phyloP scores from a whole-genome alignment of 30 jellyfish, hydroid and myxozoan species.

The Mastigias papua region DNA sequence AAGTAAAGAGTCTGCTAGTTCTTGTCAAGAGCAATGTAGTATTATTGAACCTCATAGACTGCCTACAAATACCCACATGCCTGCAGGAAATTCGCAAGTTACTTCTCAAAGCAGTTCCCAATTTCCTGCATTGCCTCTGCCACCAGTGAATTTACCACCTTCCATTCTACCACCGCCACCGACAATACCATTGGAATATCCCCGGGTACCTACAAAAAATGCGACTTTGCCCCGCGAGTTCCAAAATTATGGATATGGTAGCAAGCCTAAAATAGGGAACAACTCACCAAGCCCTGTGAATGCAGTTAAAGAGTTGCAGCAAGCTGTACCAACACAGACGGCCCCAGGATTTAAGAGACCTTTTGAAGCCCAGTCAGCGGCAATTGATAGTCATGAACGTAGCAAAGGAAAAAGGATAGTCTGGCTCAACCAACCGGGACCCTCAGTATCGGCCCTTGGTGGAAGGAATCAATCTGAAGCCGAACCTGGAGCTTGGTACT shows the following conservation, averaged over 20 bases:
- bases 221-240: constrained; percentile 80
- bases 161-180: constrained; percentile 61
- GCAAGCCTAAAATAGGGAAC: background rate
- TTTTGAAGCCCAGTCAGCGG: background rate
- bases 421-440: constrained; percentile 51
- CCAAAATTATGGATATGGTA: background rate
- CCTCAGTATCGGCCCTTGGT: background rate
- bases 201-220: constrained; percentile 78
- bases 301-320: background rate
- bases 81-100: background rate
- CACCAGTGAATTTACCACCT: constrained; percentile 57
- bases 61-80: constrained; percentile 6
- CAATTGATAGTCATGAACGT: background rate
- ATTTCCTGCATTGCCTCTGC: constrained; percentile 47
- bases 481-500: constrained; percentile 84
- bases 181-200: constrained; percentile 54
- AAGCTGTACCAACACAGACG: background rate
- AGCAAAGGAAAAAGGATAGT: constrained; percentile 53
- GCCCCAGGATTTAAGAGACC: background rate
- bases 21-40: constrained; percentile 6
- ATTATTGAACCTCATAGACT: background rate
- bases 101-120: background rate
- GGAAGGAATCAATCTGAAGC: background rate
- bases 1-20: background rate
- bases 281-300: background rate